Evolutionary conservation across 2,797 vertebrate species (phyloP).

Genomic region (Coccyzus lansbergi): DNA sequence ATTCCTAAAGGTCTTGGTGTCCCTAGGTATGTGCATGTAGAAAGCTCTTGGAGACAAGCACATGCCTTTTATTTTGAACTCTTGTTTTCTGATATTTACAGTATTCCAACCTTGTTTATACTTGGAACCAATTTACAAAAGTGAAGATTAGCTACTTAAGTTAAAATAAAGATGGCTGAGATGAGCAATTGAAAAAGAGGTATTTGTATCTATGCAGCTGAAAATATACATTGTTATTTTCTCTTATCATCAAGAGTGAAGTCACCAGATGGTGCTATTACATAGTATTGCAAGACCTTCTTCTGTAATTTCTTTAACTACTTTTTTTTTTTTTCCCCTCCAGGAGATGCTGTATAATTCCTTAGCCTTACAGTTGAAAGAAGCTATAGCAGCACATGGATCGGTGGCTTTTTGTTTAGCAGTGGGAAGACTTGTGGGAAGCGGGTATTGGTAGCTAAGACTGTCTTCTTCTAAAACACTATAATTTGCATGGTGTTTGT

Average conservation of each 20-base stretch:
- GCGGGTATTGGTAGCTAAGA: not conserved
- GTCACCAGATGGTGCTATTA: slow-evolving; percentile 66
- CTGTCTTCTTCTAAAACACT: not conserved
- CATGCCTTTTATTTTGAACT: not conserved
- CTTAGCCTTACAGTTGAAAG: not conserved
- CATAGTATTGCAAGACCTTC: not conserved
- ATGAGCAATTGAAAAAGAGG: not conserved
- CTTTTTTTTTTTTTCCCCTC: not conserved
- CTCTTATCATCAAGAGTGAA: not conserved
- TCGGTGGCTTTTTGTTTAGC: not conserved
- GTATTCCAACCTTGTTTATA: not conserved
- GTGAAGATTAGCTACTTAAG: not conserved
- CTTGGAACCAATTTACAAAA: not conserved
- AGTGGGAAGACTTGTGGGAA: not conserved
- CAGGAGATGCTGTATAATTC: not conserved
- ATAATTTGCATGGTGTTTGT: not conserved
- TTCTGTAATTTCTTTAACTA: not conserved
- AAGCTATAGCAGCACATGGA: not conserved
- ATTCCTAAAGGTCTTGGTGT: slow-evolving; percentile 45
- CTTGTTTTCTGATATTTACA: not conserved
- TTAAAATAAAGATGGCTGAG: not conserved
- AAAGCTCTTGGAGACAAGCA: not conserved
- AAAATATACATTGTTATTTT: not conserved
- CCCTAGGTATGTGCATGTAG: not conserved
- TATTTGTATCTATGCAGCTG: not conserved